These are phyloP conservation scores for Cynopterus brachyotis DNA, from an alignment of 2,113 vertebrate species.

Conservation along the genomic window DNA sequence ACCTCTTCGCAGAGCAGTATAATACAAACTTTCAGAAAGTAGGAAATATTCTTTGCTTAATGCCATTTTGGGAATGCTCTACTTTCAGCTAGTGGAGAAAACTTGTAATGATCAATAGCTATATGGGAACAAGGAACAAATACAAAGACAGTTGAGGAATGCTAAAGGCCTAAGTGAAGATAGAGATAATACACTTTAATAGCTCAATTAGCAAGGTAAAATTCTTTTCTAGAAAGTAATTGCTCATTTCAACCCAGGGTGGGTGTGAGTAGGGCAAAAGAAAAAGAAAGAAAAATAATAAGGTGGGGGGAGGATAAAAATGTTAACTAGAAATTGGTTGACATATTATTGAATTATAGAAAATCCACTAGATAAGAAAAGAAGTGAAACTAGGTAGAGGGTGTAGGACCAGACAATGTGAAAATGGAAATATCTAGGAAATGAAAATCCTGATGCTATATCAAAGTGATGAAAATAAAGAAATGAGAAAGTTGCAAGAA, in stretches of 20 bases:
- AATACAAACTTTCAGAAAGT: not conserved
- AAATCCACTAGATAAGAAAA: not conserved
- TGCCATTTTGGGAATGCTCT: not conserved
- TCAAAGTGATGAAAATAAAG: not conserved
- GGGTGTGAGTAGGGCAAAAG: not conserved
- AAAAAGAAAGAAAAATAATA: not conserved
- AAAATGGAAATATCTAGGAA: not conserved
- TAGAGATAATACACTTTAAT: not conserved
- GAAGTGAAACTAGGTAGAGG: not conserved
- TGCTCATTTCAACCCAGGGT: not conserved
- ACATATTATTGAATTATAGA: not conserved
- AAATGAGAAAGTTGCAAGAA: not conserved
- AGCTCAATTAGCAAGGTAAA: not conserved
- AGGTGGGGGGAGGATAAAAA: not conserved
- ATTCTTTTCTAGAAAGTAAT: not conserved
- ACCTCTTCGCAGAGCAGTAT: not conserved
- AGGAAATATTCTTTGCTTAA: not conserved
- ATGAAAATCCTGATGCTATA: not conserved
- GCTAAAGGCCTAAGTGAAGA: not conserved
- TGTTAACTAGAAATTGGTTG: not conserved
- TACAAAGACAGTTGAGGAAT: not conserved
- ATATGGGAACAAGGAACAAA: not conserved
- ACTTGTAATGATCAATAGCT: not conserved
- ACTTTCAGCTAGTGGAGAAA: not conserved
- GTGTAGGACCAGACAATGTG: not conserved